These are phyloP conservation scores for Phoebastria nigripes DNA, from an alignment of 2,797 vertebrate genomes.

Conservation along the genomic window DNA sequence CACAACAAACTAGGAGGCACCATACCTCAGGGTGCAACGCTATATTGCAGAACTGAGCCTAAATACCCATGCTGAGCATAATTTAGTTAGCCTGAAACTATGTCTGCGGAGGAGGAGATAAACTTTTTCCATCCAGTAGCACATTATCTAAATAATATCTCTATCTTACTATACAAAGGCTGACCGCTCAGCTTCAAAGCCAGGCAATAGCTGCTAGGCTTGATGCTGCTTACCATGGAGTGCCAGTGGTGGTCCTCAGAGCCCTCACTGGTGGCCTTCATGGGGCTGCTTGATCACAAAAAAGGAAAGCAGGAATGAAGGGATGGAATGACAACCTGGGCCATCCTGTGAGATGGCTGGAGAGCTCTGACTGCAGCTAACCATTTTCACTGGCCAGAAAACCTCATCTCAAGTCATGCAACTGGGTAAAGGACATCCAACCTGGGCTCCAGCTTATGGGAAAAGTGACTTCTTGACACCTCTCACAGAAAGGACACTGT, in stretches of 20 bases:
- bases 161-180: neutral
- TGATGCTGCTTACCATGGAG: neutral
- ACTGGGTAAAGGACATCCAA: neutral
- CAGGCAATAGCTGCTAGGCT: neutral
- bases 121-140: slow-evolving; percentile 23
- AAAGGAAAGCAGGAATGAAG: neutral
- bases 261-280: neutral
- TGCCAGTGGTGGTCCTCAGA: neutral
- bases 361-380: neutral
- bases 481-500: neutral
- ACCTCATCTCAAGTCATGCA: neutral
- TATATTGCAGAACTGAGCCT: slow-evolving; percentile 1
- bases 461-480: neutral
- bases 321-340: neutral
- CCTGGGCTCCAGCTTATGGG: neutral
- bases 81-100: slow-evolving; percentile 25
- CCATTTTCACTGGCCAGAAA: neutral
- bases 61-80: slow-evolving; percentile 30
- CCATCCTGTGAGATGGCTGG: neutral
- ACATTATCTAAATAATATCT: neutral
- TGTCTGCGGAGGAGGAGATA: neutral
- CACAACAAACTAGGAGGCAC: slow-evolving; percentile 58
- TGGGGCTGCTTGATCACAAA: neutral
- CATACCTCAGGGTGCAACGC: slow-evolving; percentile 12
- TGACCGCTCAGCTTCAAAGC: neutral